Percentiles rank a stretch among this genome's conserved stretches.
Evolutionary conservation across 2,888 invertebrate species (phyloP).

Genomic region (Harpalus rubripes): DNA sequence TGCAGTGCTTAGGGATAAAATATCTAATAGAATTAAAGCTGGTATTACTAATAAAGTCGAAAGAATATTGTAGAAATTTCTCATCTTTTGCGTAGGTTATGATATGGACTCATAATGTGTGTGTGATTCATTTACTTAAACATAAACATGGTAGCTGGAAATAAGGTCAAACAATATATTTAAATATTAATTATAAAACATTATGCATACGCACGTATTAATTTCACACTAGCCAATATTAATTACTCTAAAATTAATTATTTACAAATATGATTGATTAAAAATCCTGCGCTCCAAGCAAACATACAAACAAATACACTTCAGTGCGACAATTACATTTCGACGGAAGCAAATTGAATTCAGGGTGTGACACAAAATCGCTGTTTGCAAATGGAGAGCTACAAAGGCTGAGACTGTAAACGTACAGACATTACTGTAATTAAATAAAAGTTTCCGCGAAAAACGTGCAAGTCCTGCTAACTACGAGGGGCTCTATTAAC

Average conservation of each 20-base stretch:
- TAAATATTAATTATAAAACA: conserved; percentile 2
- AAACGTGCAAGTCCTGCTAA: conserved; percentile 37
- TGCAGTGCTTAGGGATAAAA: too few relatives aligned
- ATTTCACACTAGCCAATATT: not conserved
- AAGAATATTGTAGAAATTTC: too few relatives aligned
- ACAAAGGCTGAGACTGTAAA: conserved; percentile 10
- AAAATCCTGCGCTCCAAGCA: not conserved
- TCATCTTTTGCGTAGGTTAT: too few relatives aligned
- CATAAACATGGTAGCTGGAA: too few relatives aligned
- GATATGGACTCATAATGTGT: too few relatives aligned
- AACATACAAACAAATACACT: not conserved
- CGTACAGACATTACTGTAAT: conserved; percentile 37
- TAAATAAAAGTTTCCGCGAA: conserved; percentile 45
- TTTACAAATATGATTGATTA: conserved; percentile 18
- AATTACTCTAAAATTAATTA: conserved; percentile 11
- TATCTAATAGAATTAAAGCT: too few relatives aligned
- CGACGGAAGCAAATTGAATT: conserved; percentile 12
- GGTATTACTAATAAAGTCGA: too few relatives aligned
- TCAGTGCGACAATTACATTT: not conserved
- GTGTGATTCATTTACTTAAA: too few relatives aligned
- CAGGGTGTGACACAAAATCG: conserved; percentile 28
- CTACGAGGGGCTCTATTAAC: conserved; percentile 10
- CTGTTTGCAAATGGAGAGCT: conserved; percentile 29
- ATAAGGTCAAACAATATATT: not conserved
- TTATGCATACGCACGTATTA: not conserved